Conservation (phyloP, 2,113 vertebrate genomes). For the Oryctolagus cuniculus region mOryCun1.1 NC_091432.1:108344501-108345000, state of each 20-base stretch:
- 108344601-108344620: no score
- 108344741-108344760: background rate
- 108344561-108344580: no score
- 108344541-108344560: no score
- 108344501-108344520: no score
- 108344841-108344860: no score
- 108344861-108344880: background rate
- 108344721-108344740: background rate
- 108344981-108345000: constrained; percentile 25
- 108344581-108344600: no score
- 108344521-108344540: no score
- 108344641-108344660: background rate
- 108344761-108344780: no score
- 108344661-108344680: background rate
- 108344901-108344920: background rate
- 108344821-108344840: no score
- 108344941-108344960: background rate
- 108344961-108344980: background rate
- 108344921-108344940: background rate
- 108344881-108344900: constrained; percentile 39
- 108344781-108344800: no score
- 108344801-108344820: no score
- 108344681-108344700: background rate
- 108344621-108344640: background rate
- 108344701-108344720: background rate